These are phyloP conservation scores for Lasiurus borealis DNA, from an alignment of 2,113 vertebrate genomes.

Conservation along the genomic window DNA sequence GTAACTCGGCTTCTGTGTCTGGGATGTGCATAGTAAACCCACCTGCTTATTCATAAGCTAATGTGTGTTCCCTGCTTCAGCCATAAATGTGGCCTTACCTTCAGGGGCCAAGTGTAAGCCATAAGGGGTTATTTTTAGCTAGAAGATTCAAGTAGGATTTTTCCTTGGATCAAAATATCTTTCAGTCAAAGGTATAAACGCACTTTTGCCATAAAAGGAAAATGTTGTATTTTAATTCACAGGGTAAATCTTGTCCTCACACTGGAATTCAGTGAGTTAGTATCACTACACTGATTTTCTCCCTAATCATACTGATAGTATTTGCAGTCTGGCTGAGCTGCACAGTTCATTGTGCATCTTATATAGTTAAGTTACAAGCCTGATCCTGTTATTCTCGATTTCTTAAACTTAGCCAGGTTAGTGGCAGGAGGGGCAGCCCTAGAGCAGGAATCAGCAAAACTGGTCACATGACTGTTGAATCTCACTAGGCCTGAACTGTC, in stretches of 20 bases:
- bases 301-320: neutral
- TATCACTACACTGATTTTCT: neutral
- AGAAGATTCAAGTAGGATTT: neutral
- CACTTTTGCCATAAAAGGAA: neutral
- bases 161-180: neutral
- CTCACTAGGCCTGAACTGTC: neutral
- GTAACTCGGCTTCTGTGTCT: slow-evolving; percentile 78
- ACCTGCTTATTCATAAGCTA: neutral
- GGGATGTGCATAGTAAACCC: neutral
- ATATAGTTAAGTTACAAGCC: neutral
- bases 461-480: neutral
- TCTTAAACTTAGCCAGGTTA: neutral
- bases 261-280: neutral
- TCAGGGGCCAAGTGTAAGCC: neutral
- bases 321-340: neutral
- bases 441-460: neutral
- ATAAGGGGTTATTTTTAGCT: neutral
- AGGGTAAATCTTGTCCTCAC: neutral
- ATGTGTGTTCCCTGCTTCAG: neutral
- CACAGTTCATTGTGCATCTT: neutral
- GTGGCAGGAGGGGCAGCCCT: neutral
- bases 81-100: neutral
- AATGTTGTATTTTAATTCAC: neutral
- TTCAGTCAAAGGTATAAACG: neutral
- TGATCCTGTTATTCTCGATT: neutral